A percentile compares a stretch with the other conserved stretches of the same genome.
phyloP scores from a whole-genome alignment of 2,113 vertebrate species.

The Mystacornis crossleyi region DNA sequence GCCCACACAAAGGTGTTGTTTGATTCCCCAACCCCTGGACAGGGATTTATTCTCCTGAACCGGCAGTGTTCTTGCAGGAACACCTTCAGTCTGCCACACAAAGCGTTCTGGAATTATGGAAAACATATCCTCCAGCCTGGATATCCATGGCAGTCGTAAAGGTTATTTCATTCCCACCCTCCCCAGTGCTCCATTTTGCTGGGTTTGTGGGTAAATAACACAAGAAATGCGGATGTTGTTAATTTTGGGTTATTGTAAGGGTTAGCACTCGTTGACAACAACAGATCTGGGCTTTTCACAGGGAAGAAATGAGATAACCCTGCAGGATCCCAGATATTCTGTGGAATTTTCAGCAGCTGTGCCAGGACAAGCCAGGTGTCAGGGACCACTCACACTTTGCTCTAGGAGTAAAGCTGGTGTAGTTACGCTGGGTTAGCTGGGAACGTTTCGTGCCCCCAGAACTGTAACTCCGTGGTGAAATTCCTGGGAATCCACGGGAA shows the following conservation, averaged over 20 bases:
- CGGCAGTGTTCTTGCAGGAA: neutral
- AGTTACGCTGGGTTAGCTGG: neutral
- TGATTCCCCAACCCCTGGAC: neutral
- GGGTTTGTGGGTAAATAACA: neutral
- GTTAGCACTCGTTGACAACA: neutral
- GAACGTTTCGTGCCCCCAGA: neutral
- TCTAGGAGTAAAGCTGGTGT: neutral
- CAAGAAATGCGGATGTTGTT: neutral
- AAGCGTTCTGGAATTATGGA: neutral
- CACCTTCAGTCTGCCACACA: neutral
- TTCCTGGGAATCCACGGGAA: neutral
- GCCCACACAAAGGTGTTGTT: accelerated
- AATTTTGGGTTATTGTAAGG: neutral
- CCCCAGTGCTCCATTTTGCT: neutral
- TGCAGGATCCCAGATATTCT: neutral
- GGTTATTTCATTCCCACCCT: neutral
- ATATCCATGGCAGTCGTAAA: neutral
- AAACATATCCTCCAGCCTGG: neutral
- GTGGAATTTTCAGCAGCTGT: neutral
- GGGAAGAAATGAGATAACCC: neutral
- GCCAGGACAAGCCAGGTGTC: neutral
- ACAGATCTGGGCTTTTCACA: neutral
- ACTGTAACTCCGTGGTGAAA: neutral
- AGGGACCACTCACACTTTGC: neutral
- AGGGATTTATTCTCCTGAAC: neutral